Evolutionary conservation across 2,113 vertebrate genomes (phyloP), one percentile per base, ranked within the genome.

Genomic region (Gorsachius goisagi): DNA sequence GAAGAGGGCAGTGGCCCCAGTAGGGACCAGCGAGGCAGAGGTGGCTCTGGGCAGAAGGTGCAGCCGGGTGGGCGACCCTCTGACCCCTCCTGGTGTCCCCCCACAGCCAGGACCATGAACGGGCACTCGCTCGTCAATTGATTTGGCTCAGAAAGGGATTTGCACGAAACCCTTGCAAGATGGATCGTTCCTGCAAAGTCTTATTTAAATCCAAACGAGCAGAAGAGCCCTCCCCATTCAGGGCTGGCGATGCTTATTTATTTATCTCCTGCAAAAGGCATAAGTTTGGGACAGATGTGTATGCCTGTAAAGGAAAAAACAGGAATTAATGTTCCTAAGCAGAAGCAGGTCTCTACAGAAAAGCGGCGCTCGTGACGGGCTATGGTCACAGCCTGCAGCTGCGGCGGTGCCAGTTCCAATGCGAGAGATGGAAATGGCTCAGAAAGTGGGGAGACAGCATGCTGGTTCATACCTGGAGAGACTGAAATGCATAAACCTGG

Each of bases 11-110:
- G 37, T 5, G 6, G 30, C n/a, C 53, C 5, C 64, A 27, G 30
- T 2, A 59, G 33, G 14, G 50, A 26, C 63, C 37, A 15, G 71
- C 1, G 8, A 41, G 50, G 58, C 55, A 47, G 37, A 64, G 20
- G 9, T 45, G 45, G 24, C 52, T 17, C 33, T 20, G 33, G 37
- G 78, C 33, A 53, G 60, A 30, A 67, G 53, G 19, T 24, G 49
- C 52, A 27, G 37, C 1, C 1, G 0, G n/a, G 3, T 15, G 56
- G 60, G 55, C 26, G 32, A 16, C n/a, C 18, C 47, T 2, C 26
- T 9, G 62, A 12, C 55, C 33, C 32, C 41, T 14, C 14, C 41
- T 44, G 41, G 41, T 6, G 15, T 26, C 68, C 22, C 35, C 12
- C 35, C 59, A 10, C 35, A 22, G 41, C 5, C 63, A 56, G 73